Conservation (phyloP, 2,888 invertebrate genomes). For the Adineta ricciae region DNA sequence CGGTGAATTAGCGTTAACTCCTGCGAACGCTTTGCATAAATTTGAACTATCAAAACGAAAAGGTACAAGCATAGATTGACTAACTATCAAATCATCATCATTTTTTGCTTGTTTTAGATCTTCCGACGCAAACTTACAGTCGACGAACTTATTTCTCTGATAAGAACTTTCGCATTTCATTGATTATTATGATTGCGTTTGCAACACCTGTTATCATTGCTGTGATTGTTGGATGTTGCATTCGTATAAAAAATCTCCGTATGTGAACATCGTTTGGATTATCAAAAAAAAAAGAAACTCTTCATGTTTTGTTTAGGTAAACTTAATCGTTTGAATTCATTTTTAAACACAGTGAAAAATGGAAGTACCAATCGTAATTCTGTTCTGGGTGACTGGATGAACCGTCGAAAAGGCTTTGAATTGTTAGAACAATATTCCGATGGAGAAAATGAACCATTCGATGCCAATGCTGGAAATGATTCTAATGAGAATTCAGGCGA, state of each 20-base stretch:
- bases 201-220: slow-evolving; percentile 48
- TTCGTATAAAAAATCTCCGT: slow-evolving; percentile 40
- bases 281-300: not conserved
- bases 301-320: slow-evolving; percentile 9
- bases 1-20: slow-evolving; percentile 62
- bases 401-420: slow-evolving; percentile 27
- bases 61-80: not conserved
- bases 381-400: slow-evolving; percentile 22
- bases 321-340: not conserved
- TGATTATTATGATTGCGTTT: slow-evolving; percentile 48
- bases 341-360: slow-evolving; percentile 8
- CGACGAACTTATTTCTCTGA: not conserved
- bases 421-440: slow-evolving; percentile 27
- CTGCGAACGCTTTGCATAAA: slow-evolving; percentile 34
- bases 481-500: slow-evolving; percentile 12
- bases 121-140: not conserved
- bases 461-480: slow-evolving; percentile 14
- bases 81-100: no score
- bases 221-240: slow-evolving; percentile 43
- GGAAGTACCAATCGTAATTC: not conserved
- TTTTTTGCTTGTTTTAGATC: not conserved
- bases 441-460: slow-evolving; percentile 32
- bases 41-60: slow-evolving; percentile 10
- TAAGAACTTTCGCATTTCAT: slow-evolving; percentile 41
- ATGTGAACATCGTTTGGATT: not conserved